Conservation (phyloP, 2,888 invertebrate species). For the Limnephilus marmoratus region DNA sequence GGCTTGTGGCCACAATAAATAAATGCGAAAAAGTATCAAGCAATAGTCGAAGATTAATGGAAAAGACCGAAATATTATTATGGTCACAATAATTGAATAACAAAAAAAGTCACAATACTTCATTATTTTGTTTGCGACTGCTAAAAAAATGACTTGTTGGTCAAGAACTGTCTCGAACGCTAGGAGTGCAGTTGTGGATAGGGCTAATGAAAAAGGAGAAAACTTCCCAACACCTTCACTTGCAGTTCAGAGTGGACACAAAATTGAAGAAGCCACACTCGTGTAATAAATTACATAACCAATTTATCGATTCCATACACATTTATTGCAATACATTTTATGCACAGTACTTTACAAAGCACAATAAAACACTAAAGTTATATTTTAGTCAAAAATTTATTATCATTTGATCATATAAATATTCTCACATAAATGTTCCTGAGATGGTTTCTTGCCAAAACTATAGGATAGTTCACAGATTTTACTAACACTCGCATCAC, state of each 20-base stretch:
- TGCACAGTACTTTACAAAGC: neutral
- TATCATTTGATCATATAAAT: conserved; percentile 35
- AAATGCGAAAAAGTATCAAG: too few species aligned
- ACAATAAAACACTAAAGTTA: neutral
- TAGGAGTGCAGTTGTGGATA: too few species aligned
- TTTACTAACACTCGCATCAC: conserved; percentile 39
- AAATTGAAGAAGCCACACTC: neutral
- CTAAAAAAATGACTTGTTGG: too few species aligned
- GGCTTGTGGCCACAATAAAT: too few species aligned
- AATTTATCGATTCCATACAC: neutral
- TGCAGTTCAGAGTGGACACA: neutral
- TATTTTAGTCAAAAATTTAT: conserved; percentile 51
- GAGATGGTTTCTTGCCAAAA: conserved; percentile 23
- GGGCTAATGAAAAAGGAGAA: too few species aligned
- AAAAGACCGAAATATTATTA: too few species aligned
- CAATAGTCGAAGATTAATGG: too few species aligned
- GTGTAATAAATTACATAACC: conserved; percentile 17
- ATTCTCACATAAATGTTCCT: conserved; percentile 31
- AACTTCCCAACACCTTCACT: too few species aligned
- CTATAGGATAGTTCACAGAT: conserved; percentile 38
- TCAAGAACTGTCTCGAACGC: too few species aligned
- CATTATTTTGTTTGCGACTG: too few species aligned
- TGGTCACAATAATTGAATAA: too few species aligned
- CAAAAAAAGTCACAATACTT: too few species aligned
- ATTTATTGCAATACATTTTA: neutral